Base-by-base conservation (phyloP, 2,113 vertebrate genomes). In the Hippocampus mohnikei region DNA sequence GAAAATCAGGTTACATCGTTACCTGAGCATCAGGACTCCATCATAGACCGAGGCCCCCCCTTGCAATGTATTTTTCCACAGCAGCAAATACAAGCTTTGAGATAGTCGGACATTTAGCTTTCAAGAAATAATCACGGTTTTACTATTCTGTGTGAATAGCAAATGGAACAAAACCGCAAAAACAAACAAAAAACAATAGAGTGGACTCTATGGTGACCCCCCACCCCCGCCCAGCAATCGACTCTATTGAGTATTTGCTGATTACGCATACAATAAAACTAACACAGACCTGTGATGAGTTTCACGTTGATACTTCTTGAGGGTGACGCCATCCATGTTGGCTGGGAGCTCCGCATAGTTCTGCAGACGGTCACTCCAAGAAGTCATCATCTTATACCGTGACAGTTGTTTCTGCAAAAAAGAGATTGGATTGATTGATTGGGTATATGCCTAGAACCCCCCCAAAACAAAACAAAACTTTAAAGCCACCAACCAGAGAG, bases 281-380 rank as follows among this genome's bases (percentile, higher is more conserved):
- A 20, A 41, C 11, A 64, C 84, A 71, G 79, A 98, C 96, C 96
- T 95, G 90, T 98, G 96, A 82, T 96, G 94, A 61, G 95, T 94
- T 85, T 98, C 95, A n/a, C 96, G 92, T 0, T 95, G 94, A 70
- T 98, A 98, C 66, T 98, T 98, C 86, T 98, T 98, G 91, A 98
- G 88, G 53, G 95, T 92, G 5, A 94, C 87, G 0, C 95, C 94
- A 72, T 98, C 96, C 95, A 98, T 96, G 84, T 96, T 96, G 82
- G 95, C 95, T 69, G 96, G 95, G 27, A 96, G 84, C 74, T 97
- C 95, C 2, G 95, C 94, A 83, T 94, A 94, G 87, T 97, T 97
- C 88, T 98, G 96, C 55, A 98, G 91, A 50, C 94, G 93, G 88
- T 98, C 96, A 8, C 96, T 98, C 96, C 96, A 98, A 0, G 96